Evolutionary conservation across 2,888 invertebrate species (phyloP).

Genomic region (Lycocerus yunnanus): DNA sequence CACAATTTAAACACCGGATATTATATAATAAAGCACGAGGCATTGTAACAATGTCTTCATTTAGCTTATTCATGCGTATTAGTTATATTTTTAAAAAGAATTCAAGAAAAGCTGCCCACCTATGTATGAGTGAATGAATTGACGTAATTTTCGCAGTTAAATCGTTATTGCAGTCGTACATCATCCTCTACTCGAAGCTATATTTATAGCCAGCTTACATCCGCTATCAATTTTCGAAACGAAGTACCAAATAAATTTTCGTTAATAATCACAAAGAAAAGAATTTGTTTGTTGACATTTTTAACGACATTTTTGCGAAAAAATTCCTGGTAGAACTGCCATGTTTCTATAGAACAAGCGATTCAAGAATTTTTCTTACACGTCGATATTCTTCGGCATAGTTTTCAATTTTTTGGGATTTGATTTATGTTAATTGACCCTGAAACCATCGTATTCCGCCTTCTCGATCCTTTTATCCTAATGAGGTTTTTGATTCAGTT

Average conservation of each 20-base stretch:
- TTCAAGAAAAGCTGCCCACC: conserved; percentile 8
- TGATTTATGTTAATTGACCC: neutral
- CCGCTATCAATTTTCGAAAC: conserved; percentile 8
- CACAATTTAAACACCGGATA: neutral
- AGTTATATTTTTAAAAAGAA: conserved; percentile 3
- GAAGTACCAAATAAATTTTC: conserved; percentile 6
- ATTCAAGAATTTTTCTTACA: neutral
- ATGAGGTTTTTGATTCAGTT: too few species aligned
- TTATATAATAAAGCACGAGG: neutral
- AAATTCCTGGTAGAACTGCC: neutral
- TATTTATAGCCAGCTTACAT: conserved; percentile 14
- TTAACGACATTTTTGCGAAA: neutral
- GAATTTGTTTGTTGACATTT: neutral
- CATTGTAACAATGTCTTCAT: neutral
- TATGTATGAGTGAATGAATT: conserved; percentile 21
- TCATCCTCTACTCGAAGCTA: conserved; percentile 8
- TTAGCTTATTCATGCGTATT: neutral
- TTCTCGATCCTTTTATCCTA: too few species aligned
- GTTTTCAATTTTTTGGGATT: neutral
- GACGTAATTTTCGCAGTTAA: conserved; percentile 20
- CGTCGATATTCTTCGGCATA: too few species aligned
- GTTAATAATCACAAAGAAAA: neutral
- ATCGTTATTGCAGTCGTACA: conserved; percentile 16
- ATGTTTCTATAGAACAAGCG: too few species aligned
- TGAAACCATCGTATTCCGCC: neutral